Conservation (phyloP, 2,888 invertebrate genomes). For the Lithosia quadra region DNA sequence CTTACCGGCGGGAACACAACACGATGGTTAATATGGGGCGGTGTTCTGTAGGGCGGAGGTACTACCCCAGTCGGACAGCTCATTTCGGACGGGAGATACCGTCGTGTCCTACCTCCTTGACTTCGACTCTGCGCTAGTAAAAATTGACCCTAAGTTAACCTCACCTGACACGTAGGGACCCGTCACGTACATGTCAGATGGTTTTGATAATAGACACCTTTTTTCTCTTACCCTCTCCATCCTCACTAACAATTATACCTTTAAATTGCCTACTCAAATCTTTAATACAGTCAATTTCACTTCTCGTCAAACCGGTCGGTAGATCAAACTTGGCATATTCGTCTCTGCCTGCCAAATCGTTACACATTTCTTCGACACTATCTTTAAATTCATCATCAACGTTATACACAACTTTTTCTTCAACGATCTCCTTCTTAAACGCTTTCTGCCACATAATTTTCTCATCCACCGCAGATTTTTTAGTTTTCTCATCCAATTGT, state of each 20-base stretch:
- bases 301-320: slow-evolving; percentile 63
- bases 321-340: slow-evolving; percentile 73
- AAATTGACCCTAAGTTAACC: too few relatives aligned
- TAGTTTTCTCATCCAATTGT: slow-evolving; percentile 62
- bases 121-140: too few relatives aligned
- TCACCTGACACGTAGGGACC: too few relatives aligned
- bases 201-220: slow-evolving; percentile 66
- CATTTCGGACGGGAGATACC: too few relatives aligned
- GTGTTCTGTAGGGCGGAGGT: too few relatives aligned
- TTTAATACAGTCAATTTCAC: slow-evolving; percentile 71
- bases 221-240: slow-evolving; percentile 62
- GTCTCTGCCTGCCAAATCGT: slow-evolving; percentile 65
- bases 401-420: slow-evolving; percentile 58
- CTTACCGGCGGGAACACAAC: too few relatives aligned
- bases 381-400: slow-evolving; percentile 74
- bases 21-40: too few relatives aligned
- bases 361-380: slow-evolving; percentile 70
- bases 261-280: slow-evolving; percentile 63
- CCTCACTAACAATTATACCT: slow-evolving; percentile 62
- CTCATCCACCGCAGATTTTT: slow-evolving; percentile 59
- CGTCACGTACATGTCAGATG: too few relatives aligned
- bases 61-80: too few relatives aligned
- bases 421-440: slow-evolving; percentile 55
- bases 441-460: slow-evolving; percentile 75
- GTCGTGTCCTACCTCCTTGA: too few relatives aligned